Conservation (phyloP, 2,113 vertebrate species). For the Podarcis raffonei region DNA sequence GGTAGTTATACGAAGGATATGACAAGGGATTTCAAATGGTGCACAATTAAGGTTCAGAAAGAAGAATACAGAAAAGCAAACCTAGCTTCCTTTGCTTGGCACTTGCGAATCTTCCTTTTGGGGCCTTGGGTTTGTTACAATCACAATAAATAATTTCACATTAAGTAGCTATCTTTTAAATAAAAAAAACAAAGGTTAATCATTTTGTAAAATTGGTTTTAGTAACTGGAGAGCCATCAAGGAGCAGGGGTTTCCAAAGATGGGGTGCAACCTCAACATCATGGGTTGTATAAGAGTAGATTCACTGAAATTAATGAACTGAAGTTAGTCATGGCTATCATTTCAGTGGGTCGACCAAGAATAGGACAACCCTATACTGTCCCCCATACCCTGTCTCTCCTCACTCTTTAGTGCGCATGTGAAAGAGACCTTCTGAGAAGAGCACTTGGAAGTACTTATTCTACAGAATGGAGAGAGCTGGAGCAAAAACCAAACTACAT, state of each 20-base stretch:
- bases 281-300: too few species aligned
- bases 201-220: not conserved
- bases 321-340: too few species aligned
- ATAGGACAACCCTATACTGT: too few species aligned
- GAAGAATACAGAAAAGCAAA: not conserved
- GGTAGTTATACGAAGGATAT: not conserved
- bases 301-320: too few species aligned
- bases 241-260: too few species aligned
- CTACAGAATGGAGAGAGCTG: not conserved
- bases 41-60: not conserved
- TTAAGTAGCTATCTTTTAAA: not conserved
- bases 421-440: not conserved
- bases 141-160: not conserved
- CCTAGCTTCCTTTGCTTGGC: not conserved
- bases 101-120: not conserved
- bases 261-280: too few species aligned
- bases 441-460: not conserved
- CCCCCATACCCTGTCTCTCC: not conserved
- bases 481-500: not conserved
- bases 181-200: not conserved
- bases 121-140: not conserved
- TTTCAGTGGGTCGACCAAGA: too few species aligned
- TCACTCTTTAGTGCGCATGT: not conserved
- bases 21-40: not conserved
- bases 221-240: not conserved